phyloP scores from a whole-genome alignment of 1,140 invertebrate species.

The Drosophila kanapiae region DNA sequence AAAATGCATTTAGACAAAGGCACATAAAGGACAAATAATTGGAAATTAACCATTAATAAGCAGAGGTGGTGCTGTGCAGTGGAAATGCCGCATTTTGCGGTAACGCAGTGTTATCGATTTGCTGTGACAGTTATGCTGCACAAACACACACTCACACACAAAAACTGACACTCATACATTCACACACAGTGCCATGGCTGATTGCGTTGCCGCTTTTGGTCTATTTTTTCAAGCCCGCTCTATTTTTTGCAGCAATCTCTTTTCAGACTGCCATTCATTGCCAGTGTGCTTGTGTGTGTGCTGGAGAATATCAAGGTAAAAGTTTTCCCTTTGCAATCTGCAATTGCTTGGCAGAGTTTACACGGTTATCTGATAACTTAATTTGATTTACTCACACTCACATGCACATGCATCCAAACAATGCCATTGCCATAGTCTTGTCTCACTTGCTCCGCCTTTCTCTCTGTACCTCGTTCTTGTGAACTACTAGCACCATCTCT shows the following conservation, averaged over 20 bases:
- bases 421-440: conserved; percentile 18
- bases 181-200: conserved; percentile 24
- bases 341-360: conserved; percentile 55
- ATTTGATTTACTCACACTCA: conserved; percentile 71
- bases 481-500: no score
- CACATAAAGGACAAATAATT: neutral
- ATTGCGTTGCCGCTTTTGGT: conserved; percentile 36
- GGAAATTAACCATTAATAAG: conserved; percentile 12
- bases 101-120: conserved; percentile 43
- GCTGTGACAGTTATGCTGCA: conserved; percentile 41
- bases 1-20: neutral
- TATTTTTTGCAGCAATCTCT: conserved; percentile 44
- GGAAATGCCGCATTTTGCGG: conserved; percentile 15
- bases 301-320: conserved; percentile 45
- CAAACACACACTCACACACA: conserved; percentile 3
- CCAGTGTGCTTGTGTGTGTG: conserved; percentile 15
- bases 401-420: conserved; percentile 48
- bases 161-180: conserved; percentile 13
- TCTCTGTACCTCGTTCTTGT: no score
- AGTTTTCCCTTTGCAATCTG: conserved; percentile 10
- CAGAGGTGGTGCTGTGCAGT: neutral
- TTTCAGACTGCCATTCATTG: conserved; percentile 42
- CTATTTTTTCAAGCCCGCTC: conserved; percentile 13
- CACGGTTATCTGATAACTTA: conserved; percentile 71
- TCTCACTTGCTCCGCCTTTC: neutral